Evolutionary conservation across 2,113 vertebrate genomes (phyloP), one percentile per base, ranked within the genome.

Genomic region (Gulo gulo): DNA sequence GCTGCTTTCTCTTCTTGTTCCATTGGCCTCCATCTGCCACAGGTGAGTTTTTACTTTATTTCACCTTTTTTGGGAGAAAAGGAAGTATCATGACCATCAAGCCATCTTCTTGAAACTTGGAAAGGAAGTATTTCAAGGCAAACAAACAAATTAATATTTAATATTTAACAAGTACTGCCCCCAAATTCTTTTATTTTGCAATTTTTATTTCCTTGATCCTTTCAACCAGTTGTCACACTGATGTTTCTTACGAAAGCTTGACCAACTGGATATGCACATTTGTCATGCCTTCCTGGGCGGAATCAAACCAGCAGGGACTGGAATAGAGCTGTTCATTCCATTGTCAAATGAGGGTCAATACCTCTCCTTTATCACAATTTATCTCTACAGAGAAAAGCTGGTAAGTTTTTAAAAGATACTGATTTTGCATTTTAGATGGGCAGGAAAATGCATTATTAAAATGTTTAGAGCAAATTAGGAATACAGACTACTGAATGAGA

Each of bases 391-490:
- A 93, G 29, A 81, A 26, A 91, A 76, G 24, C 31, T 97, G 55
- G n/a, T 23, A 80, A 36, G 18, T 20, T 89, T 93, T 85, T 50
- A 14, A 83, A 69, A 57, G 16, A 73, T 31, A n/a, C 29, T 36
- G 29, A 47, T 74, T 65, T 78, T 73, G 23, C 85, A 34, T 92
- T 82, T 96, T 81, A 61, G 18, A 79, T 94, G 26, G 31, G 29
- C 59, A 78, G 47, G 90, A 92, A 97, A 92, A 94, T n/a, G 67
- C 29, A 63, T 88, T 74, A 69, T 74, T 83, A 45, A 87, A 89
- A 26, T 67, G 45, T 83, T 80, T 91, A 34, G 20, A 80, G 52
- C n/a, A 97, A 61, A 69, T 94, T 92, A 93, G 88, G 4, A 93
- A 67, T n/a, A 95, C 7, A 94, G 47, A 55, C 36, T 61, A 57